Evolutionary conservation across 2,797 vertebrate species (phyloP).

Genomic region (Capromys pilorides): DNA sequence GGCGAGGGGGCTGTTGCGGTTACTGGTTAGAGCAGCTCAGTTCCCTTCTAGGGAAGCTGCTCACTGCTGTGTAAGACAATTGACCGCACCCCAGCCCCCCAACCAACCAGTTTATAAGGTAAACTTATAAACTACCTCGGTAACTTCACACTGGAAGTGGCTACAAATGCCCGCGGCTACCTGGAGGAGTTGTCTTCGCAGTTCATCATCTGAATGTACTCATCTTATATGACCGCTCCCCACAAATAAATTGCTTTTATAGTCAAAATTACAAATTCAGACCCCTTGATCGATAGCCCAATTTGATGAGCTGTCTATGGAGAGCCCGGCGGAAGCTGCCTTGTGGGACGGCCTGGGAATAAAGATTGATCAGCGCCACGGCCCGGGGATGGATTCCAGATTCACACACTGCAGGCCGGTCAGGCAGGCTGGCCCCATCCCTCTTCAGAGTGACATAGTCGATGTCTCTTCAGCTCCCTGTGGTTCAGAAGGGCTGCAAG

Average conservation of each 20-base stretch:
- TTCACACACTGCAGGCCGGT: slow-evolving; percentile 3
- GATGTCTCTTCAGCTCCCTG: slow-evolving; percentile 35
- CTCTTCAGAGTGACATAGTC: slow-evolving; percentile 74
- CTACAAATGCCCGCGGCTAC: slow-evolving; percentile 12
- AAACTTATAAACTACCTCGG: not conserved
- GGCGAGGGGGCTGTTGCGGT: rapidly evolving
- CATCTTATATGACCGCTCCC: slow-evolving; percentile 56
- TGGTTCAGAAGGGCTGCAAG: not conserved
- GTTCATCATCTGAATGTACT: slow-evolving; percentile 72
- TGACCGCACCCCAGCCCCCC: not conserved
- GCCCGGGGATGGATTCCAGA: slow-evolving; percentile 54
- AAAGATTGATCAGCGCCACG: slow-evolving; percentile 80
- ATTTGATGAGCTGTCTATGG: slow-evolving; percentile 75
- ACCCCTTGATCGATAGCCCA: slow-evolving; percentile 77
- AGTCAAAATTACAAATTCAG: slow-evolving; percentile 82
- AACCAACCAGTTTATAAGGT: not conserved
- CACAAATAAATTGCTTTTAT: slow-evolving; percentile 83
- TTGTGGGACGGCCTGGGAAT: slow-evolving; percentile 78
- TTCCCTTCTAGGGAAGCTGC: rapidly evolving
- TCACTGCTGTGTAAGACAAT: not conserved
- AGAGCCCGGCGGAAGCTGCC: slow-evolving; percentile 71
- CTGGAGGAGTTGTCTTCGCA: slow-evolving; percentile 59
- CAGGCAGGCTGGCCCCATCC: slow-evolving; percentile 11
- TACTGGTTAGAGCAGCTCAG: not conserved
- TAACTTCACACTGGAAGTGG: not conserved